These are phyloP conservation scores for Platycheirus albimanus DNA, from an alignment of 2,888 invertebrate genomes.

Conservation along the genomic window DNA sequence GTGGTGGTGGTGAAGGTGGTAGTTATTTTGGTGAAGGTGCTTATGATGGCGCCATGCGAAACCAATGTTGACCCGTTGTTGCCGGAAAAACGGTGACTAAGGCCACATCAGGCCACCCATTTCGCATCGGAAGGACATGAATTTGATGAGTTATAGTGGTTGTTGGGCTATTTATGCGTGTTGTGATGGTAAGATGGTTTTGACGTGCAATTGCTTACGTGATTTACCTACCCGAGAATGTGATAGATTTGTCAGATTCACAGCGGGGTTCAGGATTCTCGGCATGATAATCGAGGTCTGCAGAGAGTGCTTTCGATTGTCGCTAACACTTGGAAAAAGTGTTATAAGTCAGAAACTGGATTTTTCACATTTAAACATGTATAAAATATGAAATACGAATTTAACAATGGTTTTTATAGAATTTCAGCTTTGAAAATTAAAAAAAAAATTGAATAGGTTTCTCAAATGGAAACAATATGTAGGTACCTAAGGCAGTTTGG, in stretches of 20 bases:
- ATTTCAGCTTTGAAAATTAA: no score
- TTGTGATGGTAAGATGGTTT: conserved; percentile 4
- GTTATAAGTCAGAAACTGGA: no score
- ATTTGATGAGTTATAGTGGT: conserved; percentile 48
- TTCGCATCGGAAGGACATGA: neutral
- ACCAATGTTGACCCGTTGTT: conserved; percentile 14
- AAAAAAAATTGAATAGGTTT: no score
- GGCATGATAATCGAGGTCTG: no score
- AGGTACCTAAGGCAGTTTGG: no score
- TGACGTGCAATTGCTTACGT: conserved; percentile 20
- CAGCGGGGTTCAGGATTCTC: neutral
- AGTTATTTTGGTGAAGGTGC: conserved; percentile 5
- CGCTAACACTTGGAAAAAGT: no score
- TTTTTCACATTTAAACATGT: no score
- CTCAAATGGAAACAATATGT: no score
- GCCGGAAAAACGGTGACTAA: conserved; percentile 1
- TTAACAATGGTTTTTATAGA: no score
- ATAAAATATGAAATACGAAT: no score
- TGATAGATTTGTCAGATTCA: neutral
- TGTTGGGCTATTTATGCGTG: neutral
- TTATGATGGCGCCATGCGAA: conserved; percentile 27
- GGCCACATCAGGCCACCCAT: neutral
- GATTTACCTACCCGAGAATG: neutral
- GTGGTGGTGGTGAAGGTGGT: conserved; percentile 5
- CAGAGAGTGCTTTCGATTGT: no score